Evolutionary conservation across 1,140 invertebrate genomes (phyloP), one percentile per base, ranked within the genome.

Genomic region (Helicorthomorpha holstii): DNA sequence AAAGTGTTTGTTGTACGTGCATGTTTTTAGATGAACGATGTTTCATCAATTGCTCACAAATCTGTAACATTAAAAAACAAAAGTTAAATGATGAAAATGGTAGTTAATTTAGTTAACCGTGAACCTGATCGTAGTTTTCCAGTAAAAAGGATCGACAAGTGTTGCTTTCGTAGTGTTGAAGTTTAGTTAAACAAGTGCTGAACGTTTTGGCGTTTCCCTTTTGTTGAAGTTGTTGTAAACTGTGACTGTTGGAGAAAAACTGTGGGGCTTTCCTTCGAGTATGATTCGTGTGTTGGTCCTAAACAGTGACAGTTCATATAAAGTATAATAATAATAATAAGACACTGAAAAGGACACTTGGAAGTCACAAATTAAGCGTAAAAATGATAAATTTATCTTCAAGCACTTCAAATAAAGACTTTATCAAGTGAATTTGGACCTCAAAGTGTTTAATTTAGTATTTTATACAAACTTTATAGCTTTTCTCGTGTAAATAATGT

Each of bases 1-100:
- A 73, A 10, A 98, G 65, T 1, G 85, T 79, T 61, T 91, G 83
- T 60, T 96, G 91, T 27, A 96, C 84, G 64, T 89, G 81, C 0
- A 74, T 66, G 45, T 79, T 87, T 57, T 83, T 79, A 0, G 80
- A 78, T 19, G 70, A 66, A 51, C 81, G 74, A 56, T 92, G 86
- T 42, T 77, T 74, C 64, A 97, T 73, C 2, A 94, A 81, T 53
- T 72, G 71, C 27, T 60, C 59, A 57, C 71, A 71, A 26, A 75
- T 66, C 58, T 70, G 46, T 27, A 56, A 56, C 52, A 16, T 12
- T 3, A 42, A 22, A 43, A 21, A 34, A n/a, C n/a, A n/a, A n/a
- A n/a, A n/a, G n/a, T n/a, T n/a, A n/a, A n/a, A n/a, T n/a, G n/a
- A n/a, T n/a, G n/a, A n/a, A n/a, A n/a, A n/a, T n/a, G n/a, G n/a